Base-by-base conservation (phyloP, 2,888 invertebrate species). In the Phytoseiulus persimilis region DNA sequence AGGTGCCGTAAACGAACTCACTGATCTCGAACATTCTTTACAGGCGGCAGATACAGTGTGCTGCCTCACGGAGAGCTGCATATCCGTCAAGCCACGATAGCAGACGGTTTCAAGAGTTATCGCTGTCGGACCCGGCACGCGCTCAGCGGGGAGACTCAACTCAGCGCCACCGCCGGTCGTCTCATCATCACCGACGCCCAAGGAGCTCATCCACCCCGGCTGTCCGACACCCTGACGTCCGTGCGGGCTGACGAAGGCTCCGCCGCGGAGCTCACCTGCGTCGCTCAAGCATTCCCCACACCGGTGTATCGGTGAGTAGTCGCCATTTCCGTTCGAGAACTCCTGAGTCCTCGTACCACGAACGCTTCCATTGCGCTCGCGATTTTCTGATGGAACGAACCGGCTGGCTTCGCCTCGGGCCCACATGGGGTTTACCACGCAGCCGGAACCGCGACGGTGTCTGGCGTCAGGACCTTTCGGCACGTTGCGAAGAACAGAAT, bases 221-320 rank as follows among this genome's bases (percentile, higher is more conserved):
- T 91, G 89, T 90, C 91, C 18, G 91, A 91, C 65, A 91, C 91
- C 0, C 90, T 91, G 83, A 90, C 89, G 23, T 45, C 89, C 39
- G 90, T 91, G 23, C 90, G 91, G 39, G 91, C 90, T 0, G 90
- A 91, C n/a, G 90, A 91, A 84, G 91, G 91, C 18, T 90, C 89
- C 2, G 90, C 91, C 83, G 91, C 91, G 0, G 91, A 91, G 46
- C 93, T 95, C 92, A 94, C 95, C 91, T 95, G 95, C 92, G 95
- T 95, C 90, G 95, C 95, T 91, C 95, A 95, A 94, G 95, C 95
- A 92, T 95, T 94, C 92, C 95, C 95, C 91, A 94, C 95, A 92
- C 95, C 95, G 91, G 93, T 94, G 92, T 95, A 95, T 94, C 95
- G 95, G 95, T 95, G 94, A 94, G 94, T 83, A 31, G 45, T 32